Percentiles rank a stretch among this genome's conserved stretches.
Conservation (phyloP, 2,888 invertebrate genomes). For the Acheta domesticus region DNA sequence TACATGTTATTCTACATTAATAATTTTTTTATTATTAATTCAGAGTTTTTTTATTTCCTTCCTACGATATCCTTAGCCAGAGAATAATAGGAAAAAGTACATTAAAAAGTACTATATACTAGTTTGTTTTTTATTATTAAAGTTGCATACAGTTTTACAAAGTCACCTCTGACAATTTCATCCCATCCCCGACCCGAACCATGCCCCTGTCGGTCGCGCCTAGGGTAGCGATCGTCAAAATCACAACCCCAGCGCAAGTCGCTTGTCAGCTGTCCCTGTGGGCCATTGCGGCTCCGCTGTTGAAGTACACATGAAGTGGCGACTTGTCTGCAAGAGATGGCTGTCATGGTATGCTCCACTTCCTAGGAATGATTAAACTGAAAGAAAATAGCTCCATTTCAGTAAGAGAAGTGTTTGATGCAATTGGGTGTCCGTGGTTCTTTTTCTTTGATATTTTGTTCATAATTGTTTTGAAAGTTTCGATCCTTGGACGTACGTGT, state of each 20-base stretch:
- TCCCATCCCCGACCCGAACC: conserved; percentile 23
- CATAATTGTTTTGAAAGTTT: no score
- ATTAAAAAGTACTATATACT: background rate
- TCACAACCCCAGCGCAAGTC: background rate
- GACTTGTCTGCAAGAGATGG: no score
- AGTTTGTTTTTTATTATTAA: background rate
- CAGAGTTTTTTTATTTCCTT: background rate
- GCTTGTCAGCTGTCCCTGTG: background rate
- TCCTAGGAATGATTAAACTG: no score
- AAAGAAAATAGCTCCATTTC: no score
- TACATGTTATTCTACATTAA: conserved; percentile 23
- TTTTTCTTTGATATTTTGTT: no score
- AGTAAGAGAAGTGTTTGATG: no score
- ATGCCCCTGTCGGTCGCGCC: background rate
- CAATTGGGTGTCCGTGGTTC: no score
- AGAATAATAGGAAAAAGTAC: background rate
- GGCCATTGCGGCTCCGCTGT: conserved; percentile 23
- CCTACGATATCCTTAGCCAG: no score
- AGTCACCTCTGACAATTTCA: background rate
- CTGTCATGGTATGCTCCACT: no score
- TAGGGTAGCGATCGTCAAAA: background rate
- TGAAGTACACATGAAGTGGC: no score
- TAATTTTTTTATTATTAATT: conserved; percentile 24
- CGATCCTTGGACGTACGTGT: no score
- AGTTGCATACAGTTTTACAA: conserved; percentile 3